Evolutionary conservation across 2,797 vertebrate species (phyloP), one percentile per base, ranked within the genome.

Genomic region (Champsocephalus gunnari): DNA sequence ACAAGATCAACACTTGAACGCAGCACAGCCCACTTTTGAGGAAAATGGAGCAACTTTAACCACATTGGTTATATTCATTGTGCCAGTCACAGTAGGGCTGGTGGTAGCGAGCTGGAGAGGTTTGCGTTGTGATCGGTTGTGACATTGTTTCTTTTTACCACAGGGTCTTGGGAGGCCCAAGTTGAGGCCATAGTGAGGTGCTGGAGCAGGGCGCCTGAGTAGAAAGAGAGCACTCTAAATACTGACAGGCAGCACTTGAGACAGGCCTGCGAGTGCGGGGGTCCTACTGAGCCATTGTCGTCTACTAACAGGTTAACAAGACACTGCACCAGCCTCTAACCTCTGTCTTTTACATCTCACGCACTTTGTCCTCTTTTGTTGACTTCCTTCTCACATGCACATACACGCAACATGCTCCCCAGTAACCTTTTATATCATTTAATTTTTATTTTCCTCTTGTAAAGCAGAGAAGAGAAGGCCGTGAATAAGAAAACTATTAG

Each of bases 261-360:
- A 84, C 80, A 66, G 86, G 34, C 76, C 88, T 56, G 59, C 79
- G 86, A 89, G 85, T 53, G 81, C 85, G 90, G 82, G 89, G 91
- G 84, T 91, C 91, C 90, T 83, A 77, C 87, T 79, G 90, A 72
- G 89, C 89, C 79, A 86, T 93, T 93, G 90, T 93, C 71, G 47
- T 17, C 67, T 69, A 65, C 60, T 80, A 82, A 67, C 92, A 92
- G 89, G 92, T 92, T 93, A 93, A 93, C 92, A 90, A 92, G 89
- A 75, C 81, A 59, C 71, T 56, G 81, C 75, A 77, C 12, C 75
- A 59, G 77, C 67, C 82, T 85, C 77, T 81, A 78, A 87, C 87
- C 86, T 73, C 81, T 53, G 79, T 61, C 82, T 83, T 85, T 87
- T 60, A 76, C 59, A 34, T 21, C 62, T 56, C 17, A 0, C 5